phyloP scores from a whole-genome alignment of 2,113 vertebrate species.

The Dendrocopos noguchii region DNA sequence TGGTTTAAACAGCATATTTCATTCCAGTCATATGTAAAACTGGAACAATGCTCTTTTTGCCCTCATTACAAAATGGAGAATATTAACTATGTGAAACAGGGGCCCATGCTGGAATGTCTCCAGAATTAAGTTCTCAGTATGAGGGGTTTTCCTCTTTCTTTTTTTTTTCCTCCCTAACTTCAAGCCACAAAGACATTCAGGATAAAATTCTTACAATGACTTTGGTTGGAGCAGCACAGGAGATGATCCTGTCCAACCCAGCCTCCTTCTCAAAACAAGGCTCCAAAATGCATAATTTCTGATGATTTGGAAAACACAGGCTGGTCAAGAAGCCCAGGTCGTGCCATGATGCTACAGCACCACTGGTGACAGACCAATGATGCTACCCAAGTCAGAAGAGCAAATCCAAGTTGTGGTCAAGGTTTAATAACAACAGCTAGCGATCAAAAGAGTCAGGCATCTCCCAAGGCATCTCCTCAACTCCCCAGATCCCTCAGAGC shows the following conservation, averaged over 20 bases:
- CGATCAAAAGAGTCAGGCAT: neutral
- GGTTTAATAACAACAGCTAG: neutral
- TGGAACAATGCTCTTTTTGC: conserved; percentile 27
- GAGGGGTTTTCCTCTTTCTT: neutral
- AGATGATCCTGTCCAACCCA: neutral
- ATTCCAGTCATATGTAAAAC: neutral
- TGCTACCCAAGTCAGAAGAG: neutral
- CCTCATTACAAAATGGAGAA: neutral
- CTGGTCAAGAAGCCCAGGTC: neutral
- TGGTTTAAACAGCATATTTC: conserved; percentile 10
- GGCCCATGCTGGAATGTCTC: neutral
- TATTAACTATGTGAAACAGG: conserved; percentile 42
- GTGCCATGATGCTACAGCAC: fast-evolving
- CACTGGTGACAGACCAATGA: neutral
- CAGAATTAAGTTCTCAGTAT: neutral
- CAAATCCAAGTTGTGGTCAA: neutral
- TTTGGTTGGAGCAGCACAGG: neutral
- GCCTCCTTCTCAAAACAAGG: neutral
- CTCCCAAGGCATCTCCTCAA: neutral
- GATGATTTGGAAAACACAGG: neutral
- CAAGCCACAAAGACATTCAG: neutral
- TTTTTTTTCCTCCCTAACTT: neutral
- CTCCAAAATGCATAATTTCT: neutral
- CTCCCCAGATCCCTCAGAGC: neutral
- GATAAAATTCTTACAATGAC: neutral